These are phyloP conservation scores for Myiotriccus ornatus DNA, from an alignment of 2,797 vertebrate genomes.

Conservation along the genomic window DNA sequence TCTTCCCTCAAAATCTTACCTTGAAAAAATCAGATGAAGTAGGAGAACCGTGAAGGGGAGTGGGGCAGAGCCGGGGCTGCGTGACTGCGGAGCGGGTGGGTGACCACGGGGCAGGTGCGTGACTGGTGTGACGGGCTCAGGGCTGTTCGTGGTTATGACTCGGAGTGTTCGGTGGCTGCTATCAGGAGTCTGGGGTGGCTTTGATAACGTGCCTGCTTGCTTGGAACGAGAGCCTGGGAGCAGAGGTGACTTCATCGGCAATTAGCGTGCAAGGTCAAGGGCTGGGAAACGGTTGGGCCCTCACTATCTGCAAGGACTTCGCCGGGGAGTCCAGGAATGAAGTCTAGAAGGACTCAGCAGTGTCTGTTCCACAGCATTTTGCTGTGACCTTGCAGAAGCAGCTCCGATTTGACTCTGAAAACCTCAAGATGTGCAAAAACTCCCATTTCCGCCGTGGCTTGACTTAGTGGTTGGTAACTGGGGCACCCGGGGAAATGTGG, in stretches of 20 bases:
- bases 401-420: not conserved
- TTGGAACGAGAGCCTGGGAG: not conserved
- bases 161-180: not conserved
- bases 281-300: rapidly evolving
- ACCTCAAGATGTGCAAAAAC: not conserved
- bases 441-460: rapidly evolving
- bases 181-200: not conserved
- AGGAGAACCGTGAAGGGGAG: not conserved
- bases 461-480: not conserved
- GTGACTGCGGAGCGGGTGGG: slow-evolving; percentile 29
- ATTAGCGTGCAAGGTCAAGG: slow-evolving; percentile 14
- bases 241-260: not conserved
- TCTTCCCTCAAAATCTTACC: not conserved
- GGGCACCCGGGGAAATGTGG: not conserved
- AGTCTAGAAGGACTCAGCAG: not conserved
- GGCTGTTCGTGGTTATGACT: not conserved
- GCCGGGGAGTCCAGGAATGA: rapidly evolving
- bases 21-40: not conserved
- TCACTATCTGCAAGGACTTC: not conserved
- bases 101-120: not conserved
- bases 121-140: not conserved
- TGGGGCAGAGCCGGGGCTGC: not conserved
- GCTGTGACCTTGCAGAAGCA: not conserved
- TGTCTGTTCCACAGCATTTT: rapidly evolving
- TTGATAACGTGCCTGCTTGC: not conserved